phyloP scores from a whole-genome alignment of 2,888 invertebrate species.

The Chymomyza fuscimana region DNA sequence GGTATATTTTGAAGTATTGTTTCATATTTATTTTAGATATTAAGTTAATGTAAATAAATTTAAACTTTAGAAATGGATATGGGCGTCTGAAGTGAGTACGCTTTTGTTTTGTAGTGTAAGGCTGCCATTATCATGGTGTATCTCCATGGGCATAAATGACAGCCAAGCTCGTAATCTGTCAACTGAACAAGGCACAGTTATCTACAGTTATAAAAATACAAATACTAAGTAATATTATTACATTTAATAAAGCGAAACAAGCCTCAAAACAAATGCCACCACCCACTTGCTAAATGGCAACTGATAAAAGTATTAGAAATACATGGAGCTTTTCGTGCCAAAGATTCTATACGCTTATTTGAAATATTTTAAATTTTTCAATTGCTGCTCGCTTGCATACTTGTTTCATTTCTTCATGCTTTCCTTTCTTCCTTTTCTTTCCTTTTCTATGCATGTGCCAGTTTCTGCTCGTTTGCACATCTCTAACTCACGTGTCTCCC shows the following conservation, averaged over 20 bases:
- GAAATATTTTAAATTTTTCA: too few relatives aligned
- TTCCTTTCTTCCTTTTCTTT: too few relatives aligned
- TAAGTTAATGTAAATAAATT: not conserved
- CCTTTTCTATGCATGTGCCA: too few relatives aligned
- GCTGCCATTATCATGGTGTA: not conserved
- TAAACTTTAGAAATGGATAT: not conserved
- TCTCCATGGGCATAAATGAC: not conserved
- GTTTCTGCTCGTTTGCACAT: too few relatives aligned
- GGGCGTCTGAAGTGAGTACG: not conserved
- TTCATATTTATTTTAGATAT: not conserved
- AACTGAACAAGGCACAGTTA: not conserved
- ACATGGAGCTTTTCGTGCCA: not conserved
- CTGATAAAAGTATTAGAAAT: not conserved
- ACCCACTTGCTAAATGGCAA: not conserved
- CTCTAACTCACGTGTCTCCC: too few relatives aligned
- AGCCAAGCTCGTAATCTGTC: not conserved
- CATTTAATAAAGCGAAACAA: not conserved
- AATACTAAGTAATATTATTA: not conserved
- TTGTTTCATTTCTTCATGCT: too few relatives aligned
- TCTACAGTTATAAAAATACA: not conserved
- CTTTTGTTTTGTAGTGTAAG: not conserved
- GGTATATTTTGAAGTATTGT: not conserved
- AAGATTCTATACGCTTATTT: not conserved
- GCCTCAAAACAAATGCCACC: not conserved
- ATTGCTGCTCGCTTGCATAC: not conserved